Evolutionary conservation across 2,113 vertebrate genomes (phyloP), one percentile per base, ranked within the genome.

Genomic region (Spilogale gracilis): DNA sequence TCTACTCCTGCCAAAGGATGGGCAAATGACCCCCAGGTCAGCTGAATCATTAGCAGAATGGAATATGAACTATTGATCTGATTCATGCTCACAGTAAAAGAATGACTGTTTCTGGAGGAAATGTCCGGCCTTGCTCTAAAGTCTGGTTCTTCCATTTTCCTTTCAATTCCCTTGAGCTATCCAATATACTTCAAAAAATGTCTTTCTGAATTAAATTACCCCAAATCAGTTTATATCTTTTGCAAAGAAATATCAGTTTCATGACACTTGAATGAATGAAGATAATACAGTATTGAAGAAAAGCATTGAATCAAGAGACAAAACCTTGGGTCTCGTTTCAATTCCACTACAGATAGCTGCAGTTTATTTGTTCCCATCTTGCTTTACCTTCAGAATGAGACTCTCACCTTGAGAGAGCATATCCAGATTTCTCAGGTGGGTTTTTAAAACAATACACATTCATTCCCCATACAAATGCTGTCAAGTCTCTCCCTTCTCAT

Each of bases 151-250:
- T 89, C 20, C 58, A 48, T 56, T 61, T 93, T 9, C 18, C 52
- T 52, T 80, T 60, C 45, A 76, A 10, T 69, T 89, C n/a, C 17
- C 32, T 17, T 48, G 56, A 89, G 74, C 58, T 85, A 38, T 38
- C 14, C 17, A 38, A n/a, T 52, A 65, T 5, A 32, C 43, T 85
- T 80, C 1, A 13, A 61, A 71, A 50, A 17, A 45, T 18, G 0
- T 84, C 0, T 54, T 92, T 74, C 67, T 48, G 21, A 96, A 87
- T 88, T 52, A 93, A 93, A 69, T 76, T 91, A 91, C 23, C 13
- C 17, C 27, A 25, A 56, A 25, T 81, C 71, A 32, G 3, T 91
- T 97, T 91, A 21, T 82, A 48, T 91, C 89, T 4, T 11, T 96
- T 96, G 79, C 21, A 89, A 71, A 71, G 30, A 87, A 54, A 71